A percentile compares a stretch with the other conserved stretches of the same genome.
Conservation (phyloP, 2,113 vertebrate genomes). For the Pluvialis apricaria region DNA sequence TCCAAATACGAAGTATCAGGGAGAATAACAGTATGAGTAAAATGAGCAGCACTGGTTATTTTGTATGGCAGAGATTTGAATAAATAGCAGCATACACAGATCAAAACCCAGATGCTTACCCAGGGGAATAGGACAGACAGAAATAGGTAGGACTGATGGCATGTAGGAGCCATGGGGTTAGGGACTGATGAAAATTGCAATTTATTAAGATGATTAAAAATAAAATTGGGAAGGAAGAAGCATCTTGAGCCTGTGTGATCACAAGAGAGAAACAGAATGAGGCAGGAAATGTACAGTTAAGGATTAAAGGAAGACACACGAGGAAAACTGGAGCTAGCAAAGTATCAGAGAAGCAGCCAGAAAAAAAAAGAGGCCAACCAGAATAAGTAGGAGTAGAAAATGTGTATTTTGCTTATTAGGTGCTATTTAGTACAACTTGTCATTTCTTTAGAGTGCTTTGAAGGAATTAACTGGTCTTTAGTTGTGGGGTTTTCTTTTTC, state of each 20-base stretch:
- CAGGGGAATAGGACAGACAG: background rate
- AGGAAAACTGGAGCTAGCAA: background rate
- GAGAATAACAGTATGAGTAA: background rate
- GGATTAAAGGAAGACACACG: background rate
- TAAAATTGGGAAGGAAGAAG: background rate
- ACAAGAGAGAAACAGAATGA: background rate
- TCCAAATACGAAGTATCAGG: background rate
- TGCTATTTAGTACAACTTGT: background rate
- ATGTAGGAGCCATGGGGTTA: background rate
- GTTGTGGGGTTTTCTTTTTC: background rate
- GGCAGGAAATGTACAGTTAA: background rate
- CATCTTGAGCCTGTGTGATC: background rate
- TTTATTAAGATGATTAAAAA: background rate
- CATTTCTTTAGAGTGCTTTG: background rate
- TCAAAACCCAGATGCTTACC: background rate
- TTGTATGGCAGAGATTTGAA: background rate
- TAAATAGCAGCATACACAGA: background rate
- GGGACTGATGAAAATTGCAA: background rate
- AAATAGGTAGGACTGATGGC: background rate
- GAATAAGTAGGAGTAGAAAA: background rate
- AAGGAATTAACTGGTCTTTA: background rate
- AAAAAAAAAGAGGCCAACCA: background rate
- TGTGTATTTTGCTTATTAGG: background rate
- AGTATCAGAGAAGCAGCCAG: background rate
- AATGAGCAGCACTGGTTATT: background rate